Conservation (phyloP, 2,797 vertebrate species). For the Ataeniobius toweri region DNA sequence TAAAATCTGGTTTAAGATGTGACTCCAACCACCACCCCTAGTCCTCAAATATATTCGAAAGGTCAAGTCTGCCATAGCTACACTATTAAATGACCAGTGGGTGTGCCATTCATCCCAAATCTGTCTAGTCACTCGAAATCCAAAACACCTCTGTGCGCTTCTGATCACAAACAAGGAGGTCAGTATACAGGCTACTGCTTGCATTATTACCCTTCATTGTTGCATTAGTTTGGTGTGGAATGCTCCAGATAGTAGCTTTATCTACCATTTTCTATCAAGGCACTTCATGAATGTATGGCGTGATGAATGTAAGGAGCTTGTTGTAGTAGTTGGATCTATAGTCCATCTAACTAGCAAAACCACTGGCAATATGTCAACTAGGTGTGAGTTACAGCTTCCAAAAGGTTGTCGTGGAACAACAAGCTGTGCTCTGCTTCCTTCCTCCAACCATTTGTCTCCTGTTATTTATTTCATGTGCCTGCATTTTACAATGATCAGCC, state of each 20-base stretch:
- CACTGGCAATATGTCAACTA: slow-evolving; percentile 32
- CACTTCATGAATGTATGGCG: too few species aligned
- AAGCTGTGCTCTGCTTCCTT: slow-evolving; percentile 48
- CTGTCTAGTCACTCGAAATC: neutral
- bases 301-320: neutral
- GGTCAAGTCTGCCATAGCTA: neutral
- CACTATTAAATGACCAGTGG: neutral
- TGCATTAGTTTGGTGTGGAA: neutral
- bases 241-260: neutral
- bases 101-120: neutral
- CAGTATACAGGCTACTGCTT: neutral
- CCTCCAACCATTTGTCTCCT: slow-evolving; percentile 62
- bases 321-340: slow-evolving; percentile 18
- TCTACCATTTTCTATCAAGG: neutral
- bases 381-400: slow-evolving; percentile 58
- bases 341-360: slow-evolving; percentile 18
- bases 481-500: slow-evolving; percentile 58
- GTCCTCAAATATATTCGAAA: neutral
- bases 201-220: neutral
- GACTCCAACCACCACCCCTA: neutral
- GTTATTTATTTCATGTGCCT: slow-evolving; percentile 69
- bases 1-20: neutral
- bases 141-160: neutral
- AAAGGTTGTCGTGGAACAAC: slow-evolving; percentile 58
- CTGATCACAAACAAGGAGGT: neutral